Base-by-base conservation (phyloP, 2,888 invertebrate species). In the Chalcosyrphus nemorum region DNA sequence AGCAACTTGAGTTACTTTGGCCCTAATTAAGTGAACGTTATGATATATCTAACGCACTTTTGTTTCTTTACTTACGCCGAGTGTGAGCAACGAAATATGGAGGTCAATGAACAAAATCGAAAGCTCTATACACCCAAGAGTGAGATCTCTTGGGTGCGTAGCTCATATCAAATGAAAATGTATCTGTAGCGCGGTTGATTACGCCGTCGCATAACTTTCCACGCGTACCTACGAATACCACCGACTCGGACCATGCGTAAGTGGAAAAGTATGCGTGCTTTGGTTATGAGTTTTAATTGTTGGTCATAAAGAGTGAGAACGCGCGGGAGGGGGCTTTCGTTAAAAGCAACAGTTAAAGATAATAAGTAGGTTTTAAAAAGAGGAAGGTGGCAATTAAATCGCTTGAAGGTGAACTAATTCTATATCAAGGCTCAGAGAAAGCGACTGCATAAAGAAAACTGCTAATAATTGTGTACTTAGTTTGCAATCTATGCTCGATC, bases 41-140 rank as follows among this genome's bases (percentile, higher is more conserved):
- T 35, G 32, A 56, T 45, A 5, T 19, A 32, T 57, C 57, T 59
- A 65, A 32, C 17, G 21, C 9, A 41, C 52, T 21, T n/a, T 11
- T 13, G 0, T 21, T 29, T 21, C 24, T 15, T 7, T 2, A n/a
- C 24, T 45, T n/a, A 7, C 2, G n/a, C 11, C n/a, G n/a, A 4
- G 35, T 32, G 29, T 41, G 32, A 43, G 19, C 41, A 57, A 57
- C 32, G 9, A 66, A 52, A 21, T 54, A 52, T 74, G 66, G 74
- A 74, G 80, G 74, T 66, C 54, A 68, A 54, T 38, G 38, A 17
- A 80, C 45, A 72, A 27, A 59, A 35, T 45, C 32, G 41, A 78
- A 65, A 78, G 52, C 65, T 66, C n/a, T n/a, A n/a, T n/a, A n/a
- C n/a, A n/a, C n/a, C n/a, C n/a, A 38, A 24, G 45, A 45, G 32